These are phyloP conservation scores for Emmelina monodactyla DNA, from an alignment of 2,888 invertebrate genomes.

Conservation along the genomic window DNA sequence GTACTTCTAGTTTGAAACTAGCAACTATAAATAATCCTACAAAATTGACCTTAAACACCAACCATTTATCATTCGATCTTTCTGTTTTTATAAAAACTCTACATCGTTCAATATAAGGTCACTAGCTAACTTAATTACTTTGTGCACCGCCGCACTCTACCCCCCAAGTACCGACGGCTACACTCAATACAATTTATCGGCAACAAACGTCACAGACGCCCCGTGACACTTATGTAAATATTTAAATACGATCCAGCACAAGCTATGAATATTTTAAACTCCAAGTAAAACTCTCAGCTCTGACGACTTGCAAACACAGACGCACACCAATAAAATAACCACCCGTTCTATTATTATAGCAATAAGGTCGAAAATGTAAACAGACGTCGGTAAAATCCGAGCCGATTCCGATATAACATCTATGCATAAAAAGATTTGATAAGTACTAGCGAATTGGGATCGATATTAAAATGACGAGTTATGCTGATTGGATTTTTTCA, in stretches of 20 bases:
- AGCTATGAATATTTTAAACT: conserved; percentile 69
- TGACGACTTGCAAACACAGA: conserved; percentile 39
- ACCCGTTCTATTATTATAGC: conserved; percentile 26
- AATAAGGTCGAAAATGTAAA: conserved; percentile 36
- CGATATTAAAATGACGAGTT: conserved; percentile 62
- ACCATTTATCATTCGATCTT: too few relatives aligned
- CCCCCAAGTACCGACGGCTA: neutral
- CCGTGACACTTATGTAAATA: conserved; percentile 68
- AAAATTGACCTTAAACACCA: too few relatives aligned
- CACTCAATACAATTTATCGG: conserved; percentile 61
- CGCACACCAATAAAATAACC: conserved; percentile 35
- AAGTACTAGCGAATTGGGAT: conserved; percentile 60
- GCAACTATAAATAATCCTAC: too few relatives aligned
- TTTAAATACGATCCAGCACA: conserved; percentile 69
- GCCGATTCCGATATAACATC: conserved; percentile 41
- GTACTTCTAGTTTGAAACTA: too few relatives aligned
- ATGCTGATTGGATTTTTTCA: conserved; percentile 66
- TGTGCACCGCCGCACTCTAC: too few relatives aligned
- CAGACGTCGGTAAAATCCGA: conserved; percentile 20
- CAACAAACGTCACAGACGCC: conserved; percentile 52
- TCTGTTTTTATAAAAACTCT: too few relatives aligned
- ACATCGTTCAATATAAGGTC: too few relatives aligned
- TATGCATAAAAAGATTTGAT: conserved; percentile 61
- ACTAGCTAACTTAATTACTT: conserved; percentile 1
- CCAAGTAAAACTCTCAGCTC: conserved; percentile 60